These are phyloP conservation scores for Pteropus rufus DNA, from an alignment of 2,797 vertebrate species.

Conservation along the genomic window DNA sequence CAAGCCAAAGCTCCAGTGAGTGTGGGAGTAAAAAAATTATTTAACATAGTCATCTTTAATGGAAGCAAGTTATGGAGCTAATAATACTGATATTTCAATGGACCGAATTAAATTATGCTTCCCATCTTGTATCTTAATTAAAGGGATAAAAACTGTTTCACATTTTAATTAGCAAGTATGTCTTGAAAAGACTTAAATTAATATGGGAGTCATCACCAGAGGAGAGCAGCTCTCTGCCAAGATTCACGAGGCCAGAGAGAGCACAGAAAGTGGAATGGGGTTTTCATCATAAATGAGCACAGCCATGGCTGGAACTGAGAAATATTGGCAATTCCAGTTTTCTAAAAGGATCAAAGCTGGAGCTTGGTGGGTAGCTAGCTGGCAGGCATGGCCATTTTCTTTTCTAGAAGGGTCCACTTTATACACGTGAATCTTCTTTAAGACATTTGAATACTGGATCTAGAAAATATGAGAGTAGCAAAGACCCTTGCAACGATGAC, in stretches of 20 bases:
- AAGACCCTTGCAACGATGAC: not conserved
- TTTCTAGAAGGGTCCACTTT: not conserved
- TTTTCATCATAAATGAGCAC: not conserved
- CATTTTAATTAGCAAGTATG: conserved; percentile 68
- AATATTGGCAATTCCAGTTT: not conserved
- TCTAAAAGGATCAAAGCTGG: not conserved
- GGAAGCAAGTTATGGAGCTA: conserved; percentile 46
- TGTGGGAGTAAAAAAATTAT: not conserved
- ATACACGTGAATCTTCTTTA: not conserved
- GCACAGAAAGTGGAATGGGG: not conserved
- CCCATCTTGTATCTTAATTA: conserved; percentile 70
- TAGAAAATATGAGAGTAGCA: not conserved
- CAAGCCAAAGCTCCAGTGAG: not conserved
- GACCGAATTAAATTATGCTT: conserved; percentile 59
- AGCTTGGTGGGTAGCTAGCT: not conserved
- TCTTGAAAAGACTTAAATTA: conserved; percentile 69
- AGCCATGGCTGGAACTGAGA: not conserved
- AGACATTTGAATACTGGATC: not conserved
- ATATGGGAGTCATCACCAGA: conserved; percentile 40
- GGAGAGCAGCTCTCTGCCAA: conserved; percentile 59
- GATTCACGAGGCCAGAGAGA: conserved; percentile 31
- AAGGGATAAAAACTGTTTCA: conserved; percentile 64
- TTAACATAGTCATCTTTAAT: conserved; percentile 2
- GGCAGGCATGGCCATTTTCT: not conserved
- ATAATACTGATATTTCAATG: conserved; percentile 57